phyloP scores from a whole-genome alignment of 1,140 invertebrate species.

The Phocides pigmalion region DNA sequence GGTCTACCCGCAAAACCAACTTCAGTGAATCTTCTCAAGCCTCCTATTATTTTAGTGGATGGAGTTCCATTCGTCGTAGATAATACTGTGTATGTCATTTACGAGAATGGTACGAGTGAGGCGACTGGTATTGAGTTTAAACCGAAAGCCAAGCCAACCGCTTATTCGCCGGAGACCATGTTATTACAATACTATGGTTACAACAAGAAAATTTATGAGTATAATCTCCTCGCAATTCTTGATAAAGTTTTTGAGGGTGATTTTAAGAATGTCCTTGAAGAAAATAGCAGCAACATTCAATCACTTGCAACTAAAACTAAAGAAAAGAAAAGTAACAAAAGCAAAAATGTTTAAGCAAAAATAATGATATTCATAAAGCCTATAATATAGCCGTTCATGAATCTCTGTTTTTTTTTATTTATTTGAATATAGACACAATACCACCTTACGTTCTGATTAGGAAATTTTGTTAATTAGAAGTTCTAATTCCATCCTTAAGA shows the following conservation, averaged over 20 bases:
- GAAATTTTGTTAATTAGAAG: too few species aligned
- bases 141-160: slow-evolving; percentile 41
- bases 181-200: slow-evolving; percentile 54
- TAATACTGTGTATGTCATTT: slow-evolving; percentile 42
- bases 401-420: too few species aligned
- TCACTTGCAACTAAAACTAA: slow-evolving; percentile 13
- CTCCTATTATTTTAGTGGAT: slow-evolving; percentile 53
- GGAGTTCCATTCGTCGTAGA: slow-evolving; percentile 44
- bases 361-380: too few species aligned
- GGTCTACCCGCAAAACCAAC: slow-evolving; percentile 43
- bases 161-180: slow-evolving; percentile 47
- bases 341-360: too few species aligned
- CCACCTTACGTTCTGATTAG: too few species aligned
- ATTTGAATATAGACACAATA: too few species aligned
- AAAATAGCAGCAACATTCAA: slow-evolving; percentile 38
- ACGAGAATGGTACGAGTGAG: slow-evolving; percentile 50
- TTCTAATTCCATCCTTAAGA: too few species aligned
- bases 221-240: slow-evolving; percentile 6
- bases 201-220: slow-evolving; percentile 61
- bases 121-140: slow-evolving; percentile 35
- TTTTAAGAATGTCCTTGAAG: neutral
- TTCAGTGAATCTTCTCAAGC: slow-evolving; percentile 43
- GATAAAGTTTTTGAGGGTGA: neutral
- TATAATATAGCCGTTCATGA: too few species aligned
- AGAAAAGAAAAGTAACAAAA: neutral